These are phyloP conservation scores for Rhagium mordax DNA, from an alignment of 2,888 invertebrate genomes.

Conservation along the genomic window DNA sequence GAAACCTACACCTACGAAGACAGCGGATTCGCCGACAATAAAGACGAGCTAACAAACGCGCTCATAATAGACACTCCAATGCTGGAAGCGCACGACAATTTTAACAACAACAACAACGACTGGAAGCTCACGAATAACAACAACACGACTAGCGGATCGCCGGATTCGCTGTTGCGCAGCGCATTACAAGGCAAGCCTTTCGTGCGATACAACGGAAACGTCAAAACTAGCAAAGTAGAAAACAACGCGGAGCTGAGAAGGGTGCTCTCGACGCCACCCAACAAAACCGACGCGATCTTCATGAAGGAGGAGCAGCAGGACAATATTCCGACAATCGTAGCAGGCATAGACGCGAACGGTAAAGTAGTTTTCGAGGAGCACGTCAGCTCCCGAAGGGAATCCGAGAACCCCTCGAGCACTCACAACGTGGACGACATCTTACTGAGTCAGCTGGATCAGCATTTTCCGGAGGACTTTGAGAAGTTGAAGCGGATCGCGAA, in stretches of 20 bases:
- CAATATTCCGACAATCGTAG: slow-evolving; percentile 67
- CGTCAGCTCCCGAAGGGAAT: slow-evolving; percentile 53
- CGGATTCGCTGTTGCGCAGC: slow-evolving; percentile 85
- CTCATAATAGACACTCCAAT: slow-evolving; percentile 73
- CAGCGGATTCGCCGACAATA: slow-evolving; percentile 80
- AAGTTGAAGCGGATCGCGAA: slow-evolving; percentile 88
- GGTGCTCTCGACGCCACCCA: slow-evolving; percentile 71
- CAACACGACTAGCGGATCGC: slow-evolving; percentile 71
- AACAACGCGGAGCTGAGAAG: slow-evolving; percentile 74
- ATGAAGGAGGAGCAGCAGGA: slow-evolving; percentile 65
- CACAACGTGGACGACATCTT: slow-evolving; percentile 81
- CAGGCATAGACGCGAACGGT: slow-evolving; percentile 67
- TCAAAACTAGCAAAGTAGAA: slow-evolving; percentile 53
- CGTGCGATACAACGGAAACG: slow-evolving; percentile 67
- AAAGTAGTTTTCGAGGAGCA: slow-evolving; percentile 66
- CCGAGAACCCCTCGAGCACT: slow-evolving; percentile 73
- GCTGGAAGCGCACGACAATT: slow-evolving; percentile 73
- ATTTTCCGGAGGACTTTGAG: slow-evolving; percentile 86
- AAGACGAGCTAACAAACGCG: slow-evolving; percentile 72
- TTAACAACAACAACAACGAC: slow-evolving; percentile 86
- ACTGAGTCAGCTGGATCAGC: slow-evolving; percentile 78
- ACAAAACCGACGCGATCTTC: slow-evolving; percentile 68
- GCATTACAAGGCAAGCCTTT: slow-evolving; percentile 86
- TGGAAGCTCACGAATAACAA: slow-evolving; percentile 85
- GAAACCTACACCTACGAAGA: slow-evolving; percentile 85